phyloP scores from a whole-genome alignment of 1,140 invertebrate species.

The Teleopsis dalmanni region DNA sequence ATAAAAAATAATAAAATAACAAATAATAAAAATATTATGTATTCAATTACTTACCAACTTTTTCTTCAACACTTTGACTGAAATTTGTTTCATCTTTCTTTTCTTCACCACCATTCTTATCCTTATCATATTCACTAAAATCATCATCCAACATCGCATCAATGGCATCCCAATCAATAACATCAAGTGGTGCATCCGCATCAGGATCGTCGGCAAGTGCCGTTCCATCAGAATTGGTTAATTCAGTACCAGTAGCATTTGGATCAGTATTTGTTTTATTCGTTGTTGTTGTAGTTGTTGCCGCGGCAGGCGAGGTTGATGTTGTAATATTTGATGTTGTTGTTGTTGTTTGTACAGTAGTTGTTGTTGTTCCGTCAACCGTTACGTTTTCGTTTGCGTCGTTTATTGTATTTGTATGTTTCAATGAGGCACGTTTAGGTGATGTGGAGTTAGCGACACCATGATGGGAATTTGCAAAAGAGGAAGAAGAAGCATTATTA shows the following conservation, averaged over 20 bases:
- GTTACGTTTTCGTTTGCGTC: constrained; percentile 13
- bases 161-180: constrained; percentile 41
- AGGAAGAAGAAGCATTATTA: constrained; percentile 46
- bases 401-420: constrained; percentile 18
- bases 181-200: constrained; percentile 35
- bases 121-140: constrained; percentile 42
- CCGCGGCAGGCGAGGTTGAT: constrained; percentile 32
- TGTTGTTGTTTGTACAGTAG: constrained; percentile 20
- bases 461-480: constrained; percentile 45
- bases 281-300: constrained; percentile 28
- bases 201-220: constrained; percentile 22
- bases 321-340: constrained; percentile 27
- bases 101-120: constrained; percentile 46
- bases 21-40: too few relatives aligned
- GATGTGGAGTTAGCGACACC: constrained; percentile 34
- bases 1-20: too few relatives aligned
- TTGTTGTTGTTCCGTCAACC: constrained; percentile 15
- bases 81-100: constrained; percentile 57
- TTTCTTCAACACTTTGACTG: constrained; percentile 75
- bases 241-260: constrained; percentile 3
- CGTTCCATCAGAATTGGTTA: constrained; percentile 15
- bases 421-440: constrained; percentile 32
- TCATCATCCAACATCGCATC: constrained; percentile 41
- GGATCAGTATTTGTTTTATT: constrained; percentile 14
- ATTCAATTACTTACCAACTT: constrained; percentile 59